Conservation (phyloP, 37 sponge, comb jelly and placozoan species). For the Mnemiopsis leidyi region DNA sequence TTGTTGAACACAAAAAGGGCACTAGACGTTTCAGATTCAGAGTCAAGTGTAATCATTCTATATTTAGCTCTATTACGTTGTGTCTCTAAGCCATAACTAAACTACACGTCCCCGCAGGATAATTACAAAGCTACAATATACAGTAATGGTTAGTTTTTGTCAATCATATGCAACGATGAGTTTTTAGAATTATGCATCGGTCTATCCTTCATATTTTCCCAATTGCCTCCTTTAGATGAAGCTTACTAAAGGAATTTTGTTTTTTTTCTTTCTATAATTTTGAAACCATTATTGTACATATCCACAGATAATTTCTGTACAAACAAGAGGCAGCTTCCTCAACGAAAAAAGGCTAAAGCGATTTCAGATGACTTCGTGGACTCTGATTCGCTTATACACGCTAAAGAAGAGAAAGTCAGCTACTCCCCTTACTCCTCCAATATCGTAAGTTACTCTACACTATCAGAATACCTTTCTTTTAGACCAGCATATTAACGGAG, state of each 20-base stretch:
- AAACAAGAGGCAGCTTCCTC: conserved; percentile 11
- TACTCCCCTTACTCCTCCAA: conserved; percentile 20
- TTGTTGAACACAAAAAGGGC: no score
- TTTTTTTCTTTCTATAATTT: no score
- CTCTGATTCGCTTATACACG: conserved; percentile 11
- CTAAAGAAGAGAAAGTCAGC: conserved; percentile 34
- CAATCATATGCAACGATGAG: no score
- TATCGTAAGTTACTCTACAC: not conserved
- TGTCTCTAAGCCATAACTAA: not conserved
- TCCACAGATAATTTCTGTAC: conserved; percentile 29
- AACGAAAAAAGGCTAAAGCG: conserved; percentile 5
- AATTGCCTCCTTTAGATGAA: no score
- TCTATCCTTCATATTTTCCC: no score
- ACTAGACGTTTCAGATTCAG: no score
- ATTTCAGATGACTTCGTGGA: conserved; percentile 41
- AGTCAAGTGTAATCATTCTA: not conserved
- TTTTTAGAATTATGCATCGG: no score
- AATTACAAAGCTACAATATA: conserved; percentile 8
- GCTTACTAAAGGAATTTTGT: no score
- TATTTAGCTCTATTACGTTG: not conserved
- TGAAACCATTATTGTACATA: no score
- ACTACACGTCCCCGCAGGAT: not conserved
- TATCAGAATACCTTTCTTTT: no score
- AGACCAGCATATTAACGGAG: no score
- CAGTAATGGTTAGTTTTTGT: not conserved